Conservation (phyloP, 1,140 invertebrate genomes). For the Agrilus planipennis region DNA sequence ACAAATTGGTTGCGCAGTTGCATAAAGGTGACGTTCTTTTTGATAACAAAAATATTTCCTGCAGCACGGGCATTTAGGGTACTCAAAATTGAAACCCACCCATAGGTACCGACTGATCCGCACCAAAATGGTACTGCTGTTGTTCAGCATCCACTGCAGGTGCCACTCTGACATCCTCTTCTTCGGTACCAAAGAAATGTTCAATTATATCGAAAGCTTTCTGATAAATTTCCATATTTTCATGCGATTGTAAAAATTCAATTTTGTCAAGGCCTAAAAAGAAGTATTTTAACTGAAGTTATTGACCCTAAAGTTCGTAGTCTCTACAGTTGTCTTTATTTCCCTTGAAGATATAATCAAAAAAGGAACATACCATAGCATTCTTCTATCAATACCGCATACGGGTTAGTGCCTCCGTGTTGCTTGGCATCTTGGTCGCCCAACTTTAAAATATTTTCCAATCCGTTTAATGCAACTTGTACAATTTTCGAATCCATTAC, state of each 20-base stretch:
- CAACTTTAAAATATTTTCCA: constrained; percentile 90
- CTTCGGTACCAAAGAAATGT: constrained; percentile 84
- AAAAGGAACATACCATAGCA: constrained; percentile 79
- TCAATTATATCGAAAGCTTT: constrained; percentile 95
- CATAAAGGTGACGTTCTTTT: not conserved
- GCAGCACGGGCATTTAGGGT: constrained; percentile 1
- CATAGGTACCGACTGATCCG: constrained; percentile 60
- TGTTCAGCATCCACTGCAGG: constrained; percentile 65
- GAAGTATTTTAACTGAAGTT: constrained; percentile 8
- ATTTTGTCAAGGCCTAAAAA: constrained; percentile 88
- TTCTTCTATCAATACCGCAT: constrained; percentile 87
- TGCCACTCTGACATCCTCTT: constrained; percentile 75
- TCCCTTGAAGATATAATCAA: too few species aligned
- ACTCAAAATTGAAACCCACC: constrained; percentile 67
- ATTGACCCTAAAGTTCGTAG: too few species aligned
- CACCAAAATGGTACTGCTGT: constrained; percentile 64
- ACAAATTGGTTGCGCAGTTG: constrained; percentile 4
- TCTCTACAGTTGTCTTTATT: too few species aligned
- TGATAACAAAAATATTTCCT: not conserved
- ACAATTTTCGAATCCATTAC: constrained; percentile 94
- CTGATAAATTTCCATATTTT: constrained; percentile 93
- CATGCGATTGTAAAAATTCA: constrained; percentile 92
- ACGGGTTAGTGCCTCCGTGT: constrained; percentile 72
- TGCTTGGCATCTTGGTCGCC: constrained; percentile 73
- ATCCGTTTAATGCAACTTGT: constrained; percentile 91